These are phyloP conservation scores for Microtus ochrogaster DNA, from an alignment of 2,113 vertebrate genomes.

Conservation along the genomic window DNA sequence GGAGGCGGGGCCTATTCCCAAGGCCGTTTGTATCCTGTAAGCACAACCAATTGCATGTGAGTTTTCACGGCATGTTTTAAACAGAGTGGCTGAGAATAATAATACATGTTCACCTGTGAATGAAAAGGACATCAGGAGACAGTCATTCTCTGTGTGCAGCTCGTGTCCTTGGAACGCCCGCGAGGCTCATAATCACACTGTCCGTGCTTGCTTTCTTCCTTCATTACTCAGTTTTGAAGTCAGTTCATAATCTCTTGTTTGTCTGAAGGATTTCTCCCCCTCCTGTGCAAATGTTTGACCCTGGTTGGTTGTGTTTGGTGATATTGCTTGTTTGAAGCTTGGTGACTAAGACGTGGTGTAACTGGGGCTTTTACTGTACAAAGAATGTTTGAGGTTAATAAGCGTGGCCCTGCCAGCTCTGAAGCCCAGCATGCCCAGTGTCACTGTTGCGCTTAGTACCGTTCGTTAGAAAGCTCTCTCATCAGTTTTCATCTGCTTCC, in stretches of 20 bases:
- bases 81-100: neutral
- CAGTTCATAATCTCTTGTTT: neutral
- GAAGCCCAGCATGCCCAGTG: accelerated
- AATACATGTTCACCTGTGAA: neutral
- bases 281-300: neutral
- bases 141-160: neutral
- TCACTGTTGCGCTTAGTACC: accelerated
- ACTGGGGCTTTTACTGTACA: neutral
- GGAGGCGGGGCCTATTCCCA: neutral
- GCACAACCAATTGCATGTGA: too few relatives aligned
- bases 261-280: neutral
- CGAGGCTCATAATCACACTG: accelerated
- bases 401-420: accelerated
- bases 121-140: neutral
- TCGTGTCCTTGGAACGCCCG: neutral
- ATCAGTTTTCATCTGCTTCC: neutral
- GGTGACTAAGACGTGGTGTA: neutral
- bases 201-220: neutral
- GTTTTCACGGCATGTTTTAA: neutral
- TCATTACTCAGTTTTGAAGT: neutral
- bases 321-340: constrained; percentile 15
- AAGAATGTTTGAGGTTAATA: accelerated
- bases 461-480: neutral
- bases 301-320: neutral
- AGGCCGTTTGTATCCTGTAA: neutral